Conservation (phyloP, 2,888 invertebrate genomes). For the Melieria crassipennis region DNA sequence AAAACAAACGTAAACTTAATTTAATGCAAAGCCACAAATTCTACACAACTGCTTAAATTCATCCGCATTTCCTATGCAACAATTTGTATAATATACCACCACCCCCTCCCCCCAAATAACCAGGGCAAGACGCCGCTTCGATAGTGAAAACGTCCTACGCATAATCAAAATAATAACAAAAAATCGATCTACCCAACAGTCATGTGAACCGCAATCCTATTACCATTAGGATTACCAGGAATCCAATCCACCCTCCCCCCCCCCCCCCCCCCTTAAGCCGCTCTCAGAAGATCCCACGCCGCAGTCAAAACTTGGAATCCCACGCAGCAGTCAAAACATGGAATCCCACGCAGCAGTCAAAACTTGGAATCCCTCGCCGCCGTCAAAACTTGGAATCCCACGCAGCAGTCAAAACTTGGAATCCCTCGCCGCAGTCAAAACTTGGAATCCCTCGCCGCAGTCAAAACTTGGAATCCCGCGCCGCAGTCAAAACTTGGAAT, state of each 20-base stretch:
- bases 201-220: too few species aligned
- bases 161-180: too few species aligned
- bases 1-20: slow-evolving; percentile 11
- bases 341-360: slow-evolving; percentile 43
- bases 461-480: slow-evolving; percentile 45
- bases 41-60: slow-evolving; percentile 24
- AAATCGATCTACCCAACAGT: too few species aligned
- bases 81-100: too few species aligned
- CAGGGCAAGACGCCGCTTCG: too few species aligned
- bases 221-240: too few species aligned
- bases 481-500: slow-evolving; percentile 46
- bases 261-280: too few species aligned
- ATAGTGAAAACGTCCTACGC: too few species aligned
- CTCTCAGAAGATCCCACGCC: neutral
- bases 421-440: slow-evolving; percentile 45
- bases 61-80: too few species aligned
- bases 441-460: slow-evolving; percentile 41
- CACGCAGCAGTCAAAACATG: slow-evolving; percentile 46
- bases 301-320: slow-evolving; percentile 39
- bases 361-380: slow-evolving; percentile 49
- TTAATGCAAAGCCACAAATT: slow-evolving; percentile 18
- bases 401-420: slow-evolving; percentile 42
- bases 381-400: slow-evolving; percentile 39
- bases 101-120: too few species aligned
- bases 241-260: neutral